phyloP scores from a whole-genome alignment of 2,888 invertebrate genomes.

The Tetropium fuscum region DNA sequence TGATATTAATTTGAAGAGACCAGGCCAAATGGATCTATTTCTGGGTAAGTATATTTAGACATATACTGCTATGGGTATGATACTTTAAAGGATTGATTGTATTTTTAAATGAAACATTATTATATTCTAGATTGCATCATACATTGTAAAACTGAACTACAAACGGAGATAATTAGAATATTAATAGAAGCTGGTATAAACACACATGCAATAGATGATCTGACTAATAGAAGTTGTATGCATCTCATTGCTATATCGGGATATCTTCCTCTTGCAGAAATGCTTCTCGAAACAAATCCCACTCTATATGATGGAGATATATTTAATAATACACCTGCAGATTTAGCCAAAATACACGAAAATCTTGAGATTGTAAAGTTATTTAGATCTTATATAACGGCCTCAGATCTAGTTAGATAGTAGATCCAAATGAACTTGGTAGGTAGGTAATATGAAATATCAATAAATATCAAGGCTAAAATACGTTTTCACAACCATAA shows the following conservation, averaged over 20 bases:
- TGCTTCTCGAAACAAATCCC: constrained; percentile 64
- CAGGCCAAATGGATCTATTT: constrained; percentile 26
- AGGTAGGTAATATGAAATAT: no score
- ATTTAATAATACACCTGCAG: constrained; percentile 27
- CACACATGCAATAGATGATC: constrained; percentile 24
- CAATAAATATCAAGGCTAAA: no score
- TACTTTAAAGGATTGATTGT: background rate
- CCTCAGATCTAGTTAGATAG: no score
- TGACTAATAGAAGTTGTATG: constrained; percentile 63
- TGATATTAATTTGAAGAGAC: constrained; percentile 27
- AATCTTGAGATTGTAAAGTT: constrained; percentile 19
- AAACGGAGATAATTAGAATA: constrained; percentile 61
- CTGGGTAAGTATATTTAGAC: constrained; percentile 25
- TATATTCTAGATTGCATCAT: constrained; percentile 47
- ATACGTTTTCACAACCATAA: no score
- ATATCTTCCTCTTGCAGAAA: constrained; percentile 62
- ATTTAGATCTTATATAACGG: background rate
- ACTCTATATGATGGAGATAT: constrained; percentile 50
- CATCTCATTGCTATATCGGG: constrained; percentile 69
- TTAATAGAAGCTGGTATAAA: constrained; percentile 24
- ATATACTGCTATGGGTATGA: background rate
- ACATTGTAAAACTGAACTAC: constrained; percentile 59
- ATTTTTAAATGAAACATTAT: background rate
- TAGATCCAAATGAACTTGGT: no score
- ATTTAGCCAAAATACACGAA: constrained; percentile 23